These are phyloP conservation scores for Elegia similella DNA, from an alignment of 2,888 invertebrate genomes.

Conservation along the genomic window DNA sequence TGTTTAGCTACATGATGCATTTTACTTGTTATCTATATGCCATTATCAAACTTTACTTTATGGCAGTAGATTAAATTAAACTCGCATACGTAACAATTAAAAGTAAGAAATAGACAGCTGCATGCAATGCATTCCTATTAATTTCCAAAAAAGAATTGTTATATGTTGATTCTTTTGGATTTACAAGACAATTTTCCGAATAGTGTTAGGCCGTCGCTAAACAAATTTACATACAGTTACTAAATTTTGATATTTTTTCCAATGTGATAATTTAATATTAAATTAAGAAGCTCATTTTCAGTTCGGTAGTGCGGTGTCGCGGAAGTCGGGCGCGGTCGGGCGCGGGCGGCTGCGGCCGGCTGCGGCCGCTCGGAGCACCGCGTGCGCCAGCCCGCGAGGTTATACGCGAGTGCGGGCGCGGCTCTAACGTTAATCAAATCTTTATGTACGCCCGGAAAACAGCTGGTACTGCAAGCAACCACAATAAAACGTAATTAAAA, in stretches of 20 bases:
- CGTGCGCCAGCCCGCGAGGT: conserved; percentile 43
- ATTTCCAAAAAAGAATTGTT: conserved; percentile 1
- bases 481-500: conserved; percentile 65
- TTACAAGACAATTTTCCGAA: conserved; percentile 8
- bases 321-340: conserved; percentile 39
- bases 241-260: conserved; percentile 12
- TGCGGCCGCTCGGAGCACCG: conserved; percentile 34
- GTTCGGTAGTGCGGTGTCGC: conserved; percentile 36
- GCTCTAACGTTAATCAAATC: conserved; percentile 58
- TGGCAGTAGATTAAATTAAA: neutral
- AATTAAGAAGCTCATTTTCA: conserved; percentile 40
- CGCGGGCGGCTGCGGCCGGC: conserved; percentile 36
- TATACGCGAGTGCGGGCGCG: conserved; percentile 40
- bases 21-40: no score
- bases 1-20: conserved; percentile 8
- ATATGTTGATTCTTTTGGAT: conserved; percentile 9
- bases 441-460: conserved; percentile 85
- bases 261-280: conserved; percentile 17
- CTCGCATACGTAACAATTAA: neutral
- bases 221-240: conserved; percentile 21
- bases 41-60: neutral
- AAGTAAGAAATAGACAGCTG: conserved; percentile 1
- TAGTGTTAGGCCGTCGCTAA: conserved; percentile 33
- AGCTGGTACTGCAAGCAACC: conserved; percentile 85
- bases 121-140: conserved; percentile 17